phyloP scores from a whole-genome alignment of 2,888 invertebrate genomes.

The Marasmarcha lunaedactyla region DNA sequence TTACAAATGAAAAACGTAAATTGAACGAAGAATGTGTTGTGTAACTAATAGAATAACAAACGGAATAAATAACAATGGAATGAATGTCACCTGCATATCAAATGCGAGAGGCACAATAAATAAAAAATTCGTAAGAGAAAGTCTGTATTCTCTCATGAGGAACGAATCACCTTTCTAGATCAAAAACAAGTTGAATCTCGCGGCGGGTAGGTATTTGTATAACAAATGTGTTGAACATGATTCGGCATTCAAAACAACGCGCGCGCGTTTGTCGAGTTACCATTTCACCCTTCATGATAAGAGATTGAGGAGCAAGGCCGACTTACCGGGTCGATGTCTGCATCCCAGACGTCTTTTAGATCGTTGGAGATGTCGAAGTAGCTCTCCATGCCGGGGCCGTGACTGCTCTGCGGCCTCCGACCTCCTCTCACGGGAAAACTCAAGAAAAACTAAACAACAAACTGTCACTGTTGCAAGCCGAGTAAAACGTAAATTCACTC shows the following conservation, averaged over 20 bases:
- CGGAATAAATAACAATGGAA: too few relatives aligned
- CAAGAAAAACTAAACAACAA: constrained; percentile 39
- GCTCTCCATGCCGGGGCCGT: constrained; percentile 74
- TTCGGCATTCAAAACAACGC: neutral
- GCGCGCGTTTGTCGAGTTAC: neutral
- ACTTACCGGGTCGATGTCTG: constrained; percentile 87
- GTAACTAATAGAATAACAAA: too few relatives aligned
- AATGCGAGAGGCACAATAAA: too few relatives aligned
- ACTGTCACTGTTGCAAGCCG: constrained; percentile 47
- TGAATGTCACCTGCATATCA: too few relatives aligned
- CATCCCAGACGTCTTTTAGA: constrained; percentile 85
- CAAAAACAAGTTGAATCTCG: neutral
- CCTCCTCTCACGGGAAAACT: constrained; percentile 31
- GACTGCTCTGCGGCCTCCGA: constrained; percentile 41
- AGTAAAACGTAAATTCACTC: constrained; percentile 29
- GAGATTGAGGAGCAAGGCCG: constrained; percentile 42
- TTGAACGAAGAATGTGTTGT: too few relatives aligned
- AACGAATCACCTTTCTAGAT: neutral
- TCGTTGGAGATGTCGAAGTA: constrained; percentile 82
- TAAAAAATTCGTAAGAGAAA: neutral
- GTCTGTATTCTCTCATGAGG: neutral
- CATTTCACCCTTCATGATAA: constrained; percentile 26
- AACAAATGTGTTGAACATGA: neutral
- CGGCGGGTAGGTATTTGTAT: constrained; percentile 2
- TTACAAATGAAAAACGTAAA: too few relatives aligned